Evolutionary conservation across 2,888 invertebrate species (phyloP), one percentile per base, ranked within the genome.

Genomic region (Dugesia japonica): DNA sequence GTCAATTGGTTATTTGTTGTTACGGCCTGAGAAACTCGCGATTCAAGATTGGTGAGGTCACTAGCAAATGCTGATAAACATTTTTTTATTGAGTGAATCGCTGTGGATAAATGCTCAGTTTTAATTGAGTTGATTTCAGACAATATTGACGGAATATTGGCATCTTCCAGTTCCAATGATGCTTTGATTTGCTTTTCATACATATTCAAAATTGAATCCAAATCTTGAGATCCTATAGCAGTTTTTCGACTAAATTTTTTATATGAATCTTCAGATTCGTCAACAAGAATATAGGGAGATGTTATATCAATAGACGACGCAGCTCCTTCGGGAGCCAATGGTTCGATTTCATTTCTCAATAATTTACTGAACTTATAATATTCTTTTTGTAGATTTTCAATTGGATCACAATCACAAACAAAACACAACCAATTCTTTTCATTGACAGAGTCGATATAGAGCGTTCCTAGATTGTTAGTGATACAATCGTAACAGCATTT

Each of bases 371-470:
- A 56, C 17, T 56, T n/a, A 4, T 9, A 4, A 23, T 20, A 56
- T 23, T 56, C 56, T n/a, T 56, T 4, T n/a, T 56, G 56, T n/a
- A 56, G 1, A 56, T 4, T n/a, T 20, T 56, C 56, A 23, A 56
- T 56, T 56, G 56, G 56, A 4, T 13, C n/a, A 4, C 9, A 56
- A 4, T 56, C 56, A 56, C 56, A 56, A 56, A 56, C 1, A n/a
- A 56, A 56, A 56, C 56, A 56, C 56, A 56, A n/a, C 56, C 56
- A 56, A n/a, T 56, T 56, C 23, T 56, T 56, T n/a, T 56, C 56
- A 56, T 56, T 56, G 23, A 56, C 20, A 56, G 9, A 56, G 17
- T 56, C 17, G 9, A 56, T 4, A 56, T 56, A 56, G 1, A 7
- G 7, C 1, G n/a, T 1, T 4, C 56, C 56, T 4, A 56, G 56